Evolutionary conservation across 2,888 invertebrate genomes (phyloP), one percentile per base, ranked within the genome.

Genomic region (Ophion ventricosus): DNA sequence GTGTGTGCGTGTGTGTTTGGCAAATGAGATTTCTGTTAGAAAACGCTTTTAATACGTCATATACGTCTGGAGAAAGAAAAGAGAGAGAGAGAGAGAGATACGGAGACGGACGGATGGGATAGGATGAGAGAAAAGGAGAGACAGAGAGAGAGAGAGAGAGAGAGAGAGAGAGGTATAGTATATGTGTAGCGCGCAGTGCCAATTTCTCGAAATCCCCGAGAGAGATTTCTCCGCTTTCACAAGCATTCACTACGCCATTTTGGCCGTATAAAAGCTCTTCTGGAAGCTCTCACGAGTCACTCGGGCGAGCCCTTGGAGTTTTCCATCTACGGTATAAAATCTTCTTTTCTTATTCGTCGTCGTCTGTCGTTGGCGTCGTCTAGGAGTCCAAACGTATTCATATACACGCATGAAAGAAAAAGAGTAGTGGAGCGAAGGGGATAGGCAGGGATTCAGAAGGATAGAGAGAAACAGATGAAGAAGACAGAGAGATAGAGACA

Each of bases 201-300:
- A 74, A 80, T 80, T 80, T 80, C 66, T 80, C 43, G 59, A 69
- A 80, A 80, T 74, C 66, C 59, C 23, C 49, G 54, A 29, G 66
- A 67, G 56, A 66, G 64, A 49, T 75, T 75, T 75, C 64, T 64
- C 40, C 61, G 67, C 69, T 61, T 74, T 80, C 61, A 61, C 59
- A n/a, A 40, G 73, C 67, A 61, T 80, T 80, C 49, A 59, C 29
- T 59, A 54, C 64, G 66, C 43, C 76, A 76, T 76, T 76, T 66
- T 66, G 76, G 76, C 76, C 23, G 40, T 57, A 76, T 76, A 66
- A 76, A 76, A 67, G 76, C 76, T 74, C 26, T 54, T 59, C 66
- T 40, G 72, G 66, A 73, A 80, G 56, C 66, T 61, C 70, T 64
- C 56, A 35, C 25, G 64, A 64, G 63, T 63, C 40, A 43, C 25